A percentile compares a stretch with the other conserved stretches of the same genome.
Evolutionary conservation across 2,113 vertebrate genomes (phyloP).

Genomic region (Procapra przewalskii): DNA sequence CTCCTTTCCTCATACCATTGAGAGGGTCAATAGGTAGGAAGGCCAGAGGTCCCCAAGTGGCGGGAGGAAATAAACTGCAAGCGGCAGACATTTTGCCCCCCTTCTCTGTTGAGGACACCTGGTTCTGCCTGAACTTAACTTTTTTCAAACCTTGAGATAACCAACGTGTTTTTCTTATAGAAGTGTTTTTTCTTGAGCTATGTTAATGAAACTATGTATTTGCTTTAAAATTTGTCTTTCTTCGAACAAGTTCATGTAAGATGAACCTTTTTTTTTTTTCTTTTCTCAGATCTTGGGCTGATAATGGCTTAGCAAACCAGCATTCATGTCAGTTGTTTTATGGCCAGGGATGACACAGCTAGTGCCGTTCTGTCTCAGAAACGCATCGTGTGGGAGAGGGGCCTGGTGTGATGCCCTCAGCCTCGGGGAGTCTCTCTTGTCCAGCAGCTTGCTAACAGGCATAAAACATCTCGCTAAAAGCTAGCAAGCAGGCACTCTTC

Average conservation of each 20-base stretch:
- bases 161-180: not conserved
- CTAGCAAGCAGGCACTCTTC: not conserved
- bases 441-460: not conserved
- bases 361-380: not conserved
- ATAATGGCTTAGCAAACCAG: not conserved
- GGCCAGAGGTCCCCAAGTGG: not conserved
- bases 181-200: not conserved
- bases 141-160: not conserved
- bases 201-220: not conserved
- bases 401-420: not conserved
- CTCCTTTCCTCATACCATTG: not conserved
- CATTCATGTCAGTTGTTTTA: not conserved
- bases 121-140: not conserved
- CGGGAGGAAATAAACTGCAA: not conserved
- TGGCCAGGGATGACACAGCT: not conserved
- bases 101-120: not conserved
- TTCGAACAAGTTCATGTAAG: not conserved
- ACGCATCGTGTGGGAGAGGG: not conserved
- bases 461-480: not conserved
- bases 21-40: not conserved
- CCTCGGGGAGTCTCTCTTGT: not conserved
- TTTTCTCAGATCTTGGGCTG: not conserved
- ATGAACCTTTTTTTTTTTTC: not conserved
- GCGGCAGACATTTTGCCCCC: not conserved
- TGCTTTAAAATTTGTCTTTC: not conserved